Evolutionary conservation across 2,888 invertebrate genomes (phyloP), one percentile per base, ranked within the genome.

Genomic region (Drosophila cognata): DNA sequence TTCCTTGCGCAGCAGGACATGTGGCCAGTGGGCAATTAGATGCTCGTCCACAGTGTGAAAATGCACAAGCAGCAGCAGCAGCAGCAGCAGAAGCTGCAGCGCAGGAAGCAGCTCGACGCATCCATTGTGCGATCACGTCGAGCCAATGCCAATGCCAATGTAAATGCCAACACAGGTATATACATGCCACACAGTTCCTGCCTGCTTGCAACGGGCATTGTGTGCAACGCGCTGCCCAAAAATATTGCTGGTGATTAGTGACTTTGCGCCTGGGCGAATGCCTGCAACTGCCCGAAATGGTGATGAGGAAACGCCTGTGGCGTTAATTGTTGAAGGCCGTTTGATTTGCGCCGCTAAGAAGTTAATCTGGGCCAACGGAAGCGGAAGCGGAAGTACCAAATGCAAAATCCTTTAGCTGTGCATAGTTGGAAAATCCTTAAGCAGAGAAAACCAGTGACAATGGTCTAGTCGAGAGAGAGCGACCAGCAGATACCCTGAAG

Each of bases 351-450:
- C 86, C 86, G 89, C 88, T 68, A 50, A 71, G 70, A 70, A 84
- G 88, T 70, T 87, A 79, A 87, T 79, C 89, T 84, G 77, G 84
- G 64, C 84, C 87, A 83, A 72, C 88, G 89, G 82, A 86, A 85
- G 55, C 78, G 77, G 74, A 77, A 79, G 76, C 78, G 71, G 73
- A 63, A 61, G 71, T 25, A 48, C 46, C 28, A 61, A 51, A 66
- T 69, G 64, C 70, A 71, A 79, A 64, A 79, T 56, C 57, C 46
- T 53, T 71, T 28, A 28, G 35, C 52, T 29, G 16, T 13, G 1
- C 21, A 10, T 31, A n/a, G 28, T 48, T 33, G 8, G 4, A 55
- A 38, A n/a, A 36, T 28, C 28, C 55, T 13, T 13, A n/a, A 28
- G 8, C 18, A 41, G 5, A 29, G 5, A 38, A 29, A 36, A 3